Conservation (phyloP, 2,113 vertebrate species). For the Pteruthius melanotis region DNA sequence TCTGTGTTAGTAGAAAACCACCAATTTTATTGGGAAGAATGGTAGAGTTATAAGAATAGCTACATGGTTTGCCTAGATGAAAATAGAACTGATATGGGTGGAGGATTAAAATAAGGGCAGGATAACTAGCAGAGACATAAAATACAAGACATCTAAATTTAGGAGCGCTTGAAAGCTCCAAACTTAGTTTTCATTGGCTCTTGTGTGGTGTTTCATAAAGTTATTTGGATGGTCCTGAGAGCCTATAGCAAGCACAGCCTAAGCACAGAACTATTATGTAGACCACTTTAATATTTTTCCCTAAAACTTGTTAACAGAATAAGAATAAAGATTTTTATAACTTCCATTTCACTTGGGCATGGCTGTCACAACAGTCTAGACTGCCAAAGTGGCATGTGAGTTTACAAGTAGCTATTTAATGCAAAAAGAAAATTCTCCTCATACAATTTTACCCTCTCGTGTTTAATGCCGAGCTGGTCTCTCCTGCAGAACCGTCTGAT, state of each 20-base stretch:
- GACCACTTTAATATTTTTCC: background rate
- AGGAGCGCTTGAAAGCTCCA: background rate
- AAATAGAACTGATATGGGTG: constrained; percentile 27
- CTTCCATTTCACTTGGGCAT: background rate
- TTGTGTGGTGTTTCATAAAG: background rate
- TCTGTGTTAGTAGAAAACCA: background rate
- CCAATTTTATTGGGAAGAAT: background rate
- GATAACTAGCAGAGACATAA: background rate
- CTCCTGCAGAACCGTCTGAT: background rate
- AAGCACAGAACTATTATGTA: background rate
- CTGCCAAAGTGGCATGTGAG: background rate
- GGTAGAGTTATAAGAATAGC: background rate
- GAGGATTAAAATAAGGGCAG: background rate
- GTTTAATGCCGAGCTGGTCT: background rate
- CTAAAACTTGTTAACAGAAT: background rate
- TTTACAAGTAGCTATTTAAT: background rate
- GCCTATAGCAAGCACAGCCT: background rate
- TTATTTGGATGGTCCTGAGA: background rate
- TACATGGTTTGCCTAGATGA: background rate
- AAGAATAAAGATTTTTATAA: background rate
- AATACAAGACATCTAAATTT: constrained; percentile 28
- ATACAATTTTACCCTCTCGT: background rate
- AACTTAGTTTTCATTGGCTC: constrained; percentile 30
- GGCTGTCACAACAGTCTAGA: background rate
- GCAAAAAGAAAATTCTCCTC: background rate